Evolutionary conservation across 2,888 invertebrate species (phyloP).

Genomic region (Chrysolina americana): DNA sequence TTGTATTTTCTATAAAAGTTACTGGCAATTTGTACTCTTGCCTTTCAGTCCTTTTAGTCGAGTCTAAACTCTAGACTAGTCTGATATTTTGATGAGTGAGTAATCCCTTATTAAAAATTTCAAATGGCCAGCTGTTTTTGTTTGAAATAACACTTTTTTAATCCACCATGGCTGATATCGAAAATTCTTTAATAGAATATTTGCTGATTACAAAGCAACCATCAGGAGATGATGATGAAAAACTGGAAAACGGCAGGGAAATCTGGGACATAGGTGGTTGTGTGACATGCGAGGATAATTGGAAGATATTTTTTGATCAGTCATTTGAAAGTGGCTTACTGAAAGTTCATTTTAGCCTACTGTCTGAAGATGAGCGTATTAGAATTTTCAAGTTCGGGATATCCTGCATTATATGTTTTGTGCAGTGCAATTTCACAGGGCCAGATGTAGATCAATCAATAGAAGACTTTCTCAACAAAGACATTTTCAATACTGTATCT

Average conservation of each 20-base stretch:
- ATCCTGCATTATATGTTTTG: conserved; percentile 79
- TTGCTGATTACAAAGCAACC: background rate
- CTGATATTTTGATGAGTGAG: too few species aligned
- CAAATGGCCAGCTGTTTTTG: background rate
- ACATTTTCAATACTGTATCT: conserved; percentile 70
- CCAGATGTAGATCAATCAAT: conserved; percentile 72
- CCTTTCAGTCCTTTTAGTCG: too few species aligned
- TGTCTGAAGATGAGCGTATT: conserved; percentile 69
- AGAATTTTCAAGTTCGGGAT: conserved; percentile 72
- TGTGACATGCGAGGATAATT: conserved; percentile 51
- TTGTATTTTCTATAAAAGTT: too few species aligned
- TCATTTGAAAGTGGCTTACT: conserved; percentile 51
- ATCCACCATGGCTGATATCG: background rate
- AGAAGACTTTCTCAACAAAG: conserved; percentile 67
- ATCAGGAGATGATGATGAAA: background rate
- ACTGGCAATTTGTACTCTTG: too few species aligned
- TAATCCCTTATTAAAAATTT: too few species aligned
- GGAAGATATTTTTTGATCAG: conserved; percentile 55
- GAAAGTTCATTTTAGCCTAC: conserved; percentile 52
- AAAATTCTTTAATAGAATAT: conserved; percentile 1
- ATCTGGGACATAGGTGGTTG: conserved; percentile 27
- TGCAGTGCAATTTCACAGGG: conserved; percentile 88
- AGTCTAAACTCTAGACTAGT: too few species aligned
- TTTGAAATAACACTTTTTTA: background rate
- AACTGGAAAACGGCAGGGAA: conserved; percentile 4